Evolutionary conservation across 2,113 vertebrate species (phyloP), one percentile per base, ranked within the genome.

Genomic region (Chrysemys picta): DNA sequence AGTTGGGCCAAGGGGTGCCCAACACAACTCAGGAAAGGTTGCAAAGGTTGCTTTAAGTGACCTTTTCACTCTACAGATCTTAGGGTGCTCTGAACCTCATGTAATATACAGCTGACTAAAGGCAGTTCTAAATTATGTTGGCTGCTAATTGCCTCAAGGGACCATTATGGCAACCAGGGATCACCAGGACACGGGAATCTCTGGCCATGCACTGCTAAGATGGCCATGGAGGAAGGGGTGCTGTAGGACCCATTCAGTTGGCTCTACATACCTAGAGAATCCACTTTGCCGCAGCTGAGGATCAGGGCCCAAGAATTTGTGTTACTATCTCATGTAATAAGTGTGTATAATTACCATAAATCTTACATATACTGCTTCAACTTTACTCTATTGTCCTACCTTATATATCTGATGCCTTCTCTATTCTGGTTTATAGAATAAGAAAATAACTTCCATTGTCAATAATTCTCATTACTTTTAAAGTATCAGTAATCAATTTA

Each of bases 361-460:
- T 50, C 50, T 57, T 27, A 88, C 50, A 87, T 9, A 35, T 27
- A 47, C 27, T 59, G 27, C 59, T 35, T 69, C 2, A 65, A n/a
- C 42, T 19, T 42, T 93, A 65, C 80, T 93, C 92, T 93, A 90
- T 91, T 84, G 89, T 87, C 84, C 82, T 89, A 27, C 17, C 90
- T 78, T 49, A 35, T 72, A 69, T 27, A 82, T 69, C 17, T 54
- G 93, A 87, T 85, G 56, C 42, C 24, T 91, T 93, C 82, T 88
- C 93, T 90, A 69, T 56, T 91, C 80, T 80, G 35, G n/a, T 12
- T 89, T 57, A 19, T 88, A 91, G 54, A 52, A 27, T 57, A 87
- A 91, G 76, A 83, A 92, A 84, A 93, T 53, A 93, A 94, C 96
- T 90, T 69, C 83, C 76, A 80, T 22, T 82, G 93, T 91, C 90